A percentile compares a stretch with the other conserved stretches of the same genome.
phyloP scores from a whole-genome alignment of 2,888 invertebrate species.

The Ashinkailepas kermadecensis region DNA sequence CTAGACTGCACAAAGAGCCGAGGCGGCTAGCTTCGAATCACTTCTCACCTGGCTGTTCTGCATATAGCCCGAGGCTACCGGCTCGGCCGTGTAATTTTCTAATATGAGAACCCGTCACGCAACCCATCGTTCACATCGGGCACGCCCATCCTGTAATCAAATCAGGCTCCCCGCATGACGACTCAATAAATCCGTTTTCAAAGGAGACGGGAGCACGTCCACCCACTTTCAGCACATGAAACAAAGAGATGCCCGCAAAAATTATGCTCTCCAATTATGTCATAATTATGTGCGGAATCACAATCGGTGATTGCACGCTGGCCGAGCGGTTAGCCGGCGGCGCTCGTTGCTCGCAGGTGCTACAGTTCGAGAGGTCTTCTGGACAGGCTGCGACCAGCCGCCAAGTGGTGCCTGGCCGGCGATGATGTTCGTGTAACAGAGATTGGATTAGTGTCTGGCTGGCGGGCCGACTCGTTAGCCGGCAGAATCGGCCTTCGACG shows the following conservation, averaged over 20 bases:
- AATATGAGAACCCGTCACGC: background rate
- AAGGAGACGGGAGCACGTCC: background rate
- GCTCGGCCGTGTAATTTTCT: too few species aligned
- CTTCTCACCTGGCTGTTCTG: too few species aligned
- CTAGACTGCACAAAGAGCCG: too few species aligned
- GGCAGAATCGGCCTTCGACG: background rate
- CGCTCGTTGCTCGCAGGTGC: background rate
- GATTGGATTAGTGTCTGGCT: conserved; percentile 3
- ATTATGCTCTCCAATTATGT: background rate
- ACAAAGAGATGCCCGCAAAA: background rate
- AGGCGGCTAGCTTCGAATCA: too few species aligned
- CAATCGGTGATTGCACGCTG: background rate
- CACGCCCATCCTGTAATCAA: background rate
- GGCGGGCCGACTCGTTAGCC: background rate
- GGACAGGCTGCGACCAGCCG: background rate
- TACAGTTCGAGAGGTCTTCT: background rate
- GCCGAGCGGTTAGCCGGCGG: background rate
- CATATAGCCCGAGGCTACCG: too few species aligned
- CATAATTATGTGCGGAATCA: background rate
- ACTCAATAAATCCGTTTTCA: background rate
- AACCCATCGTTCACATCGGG: background rate
- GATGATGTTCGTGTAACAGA: background rate
- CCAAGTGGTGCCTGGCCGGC: background rate
- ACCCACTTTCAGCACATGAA: background rate
- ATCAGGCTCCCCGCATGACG: background rate